Evolutionary conservation across 2,888 invertebrate genomes (phyloP), one percentile per base, ranked within the genome.

Genomic region (Amblyteles armatorius): DNA sequence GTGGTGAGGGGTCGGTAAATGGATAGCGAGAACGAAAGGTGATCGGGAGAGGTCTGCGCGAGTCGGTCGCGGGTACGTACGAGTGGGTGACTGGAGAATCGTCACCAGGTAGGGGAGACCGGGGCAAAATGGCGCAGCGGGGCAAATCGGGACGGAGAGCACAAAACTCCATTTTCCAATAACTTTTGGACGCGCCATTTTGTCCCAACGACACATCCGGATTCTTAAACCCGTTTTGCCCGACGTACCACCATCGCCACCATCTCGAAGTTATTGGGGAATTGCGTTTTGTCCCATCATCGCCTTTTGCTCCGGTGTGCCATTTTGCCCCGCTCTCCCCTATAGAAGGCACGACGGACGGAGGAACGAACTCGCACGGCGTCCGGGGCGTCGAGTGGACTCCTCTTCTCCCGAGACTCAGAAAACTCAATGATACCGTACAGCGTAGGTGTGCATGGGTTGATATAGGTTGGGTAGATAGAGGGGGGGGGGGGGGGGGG

Each of bases 11-110:
- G 50, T 77, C 50, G 74, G 77, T 77, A 71, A 82, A 82, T 65
- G 71, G 71, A 82, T 77, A 22, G 44, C 68, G 78, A 29, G 63
- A 78, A 83, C 72, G 82, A 73, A 73, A 78, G 82, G 40, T 29
- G 82, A 83, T 83, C 44, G 72, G 67, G 77, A 72, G 71, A 36
- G 52, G 13, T 67, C 19, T 26, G 16, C 13, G 40, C 55, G 26
- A 1, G 22, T 44, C 26, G 4, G 57, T 57, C 22, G 57, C 44
- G 29, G 5, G 48, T 36, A n/a, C n/a, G 29, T 29, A 50, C n/a
- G 13, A 22, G 33, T 40, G 16, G 33, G 16, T 63, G 60, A 33
- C 29, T 63, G 60, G 6, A 63, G 33, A 29, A 29, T 29, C 60
- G 29, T 29, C 29, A 33, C 16, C 29, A 7, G 29, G 26, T 26